These are phyloP conservation scores for Porphyrio hochstetteri DNA, from an alignment of 2,113 vertebrate species.

Conservation along the genomic window DNA sequence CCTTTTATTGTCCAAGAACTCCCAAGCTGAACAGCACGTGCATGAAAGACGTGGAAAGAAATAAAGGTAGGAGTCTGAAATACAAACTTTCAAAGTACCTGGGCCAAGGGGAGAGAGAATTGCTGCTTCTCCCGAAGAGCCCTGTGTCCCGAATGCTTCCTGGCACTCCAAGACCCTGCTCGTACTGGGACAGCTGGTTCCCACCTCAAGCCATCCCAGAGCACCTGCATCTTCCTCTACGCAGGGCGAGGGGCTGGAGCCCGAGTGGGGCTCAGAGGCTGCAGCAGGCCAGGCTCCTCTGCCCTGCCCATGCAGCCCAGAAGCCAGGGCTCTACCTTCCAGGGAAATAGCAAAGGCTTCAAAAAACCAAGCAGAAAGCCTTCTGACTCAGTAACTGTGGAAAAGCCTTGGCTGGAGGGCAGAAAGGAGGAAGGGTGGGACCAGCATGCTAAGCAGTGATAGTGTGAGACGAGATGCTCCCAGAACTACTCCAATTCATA, in stretches of 20 bases:
- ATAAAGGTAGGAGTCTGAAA: neutral
- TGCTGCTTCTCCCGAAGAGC: neutral
- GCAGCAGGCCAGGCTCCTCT: neutral
- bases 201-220: neutral
- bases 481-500: neutral
- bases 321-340: slow-evolving; percentile 5
- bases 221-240: neutral
- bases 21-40: neutral
- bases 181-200: neutral
- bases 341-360: slow-evolving; percentile 11
- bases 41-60: neutral
- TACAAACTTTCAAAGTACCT: neutral
- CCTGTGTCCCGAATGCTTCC: neutral
- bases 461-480: fast-evolving
- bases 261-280: neutral
- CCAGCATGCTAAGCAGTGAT: neutral
- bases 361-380: neutral
- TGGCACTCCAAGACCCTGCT: slow-evolving; percentile 32
- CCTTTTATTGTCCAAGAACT: neutral
- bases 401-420: slow-evolving; percentile 13
- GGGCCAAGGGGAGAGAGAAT: neutral
- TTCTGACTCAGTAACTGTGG: neutral
- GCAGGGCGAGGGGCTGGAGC: neutral
- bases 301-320: neutral
- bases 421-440: neutral